Conservation (phyloP, 2,113 vertebrate species). For the Elgaria multicarinata region DNA sequence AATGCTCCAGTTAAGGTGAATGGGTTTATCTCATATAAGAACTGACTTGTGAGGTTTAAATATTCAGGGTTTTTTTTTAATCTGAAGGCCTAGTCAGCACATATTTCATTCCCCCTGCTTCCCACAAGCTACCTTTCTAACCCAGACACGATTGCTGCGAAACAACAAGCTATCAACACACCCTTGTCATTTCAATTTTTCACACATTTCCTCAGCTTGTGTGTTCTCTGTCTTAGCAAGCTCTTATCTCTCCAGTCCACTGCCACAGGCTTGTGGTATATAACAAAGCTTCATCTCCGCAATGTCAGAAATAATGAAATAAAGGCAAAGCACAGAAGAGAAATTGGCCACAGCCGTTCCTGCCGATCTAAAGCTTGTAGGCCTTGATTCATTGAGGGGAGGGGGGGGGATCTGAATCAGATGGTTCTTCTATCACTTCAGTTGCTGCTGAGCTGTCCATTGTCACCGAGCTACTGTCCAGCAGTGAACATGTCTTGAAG, state of each 20-base stretch:
- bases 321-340: constrained; percentile 52
- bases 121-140: constrained; percentile 44
- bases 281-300: constrained; percentile 62
- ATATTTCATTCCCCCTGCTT: constrained; percentile 56
- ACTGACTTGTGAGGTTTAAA: constrained; percentile 57
- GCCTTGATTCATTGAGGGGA: constrained; percentile 43
- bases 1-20: constrained; percentile 34
- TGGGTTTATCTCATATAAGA: constrained; percentile 31
- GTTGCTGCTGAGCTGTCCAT: constrained; percentile 33
- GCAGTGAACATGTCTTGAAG: constrained; percentile 13
- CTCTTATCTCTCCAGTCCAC: constrained; percentile 62
- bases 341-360: constrained; percentile 53
- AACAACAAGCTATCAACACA: constrained; percentile 60
- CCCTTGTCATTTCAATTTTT: constrained; percentile 68
- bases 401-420: constrained; percentile 29
- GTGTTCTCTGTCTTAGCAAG: constrained; percentile 54
- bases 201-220: constrained; percentile 63
- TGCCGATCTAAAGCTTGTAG: constrained; percentile 43
- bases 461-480: neutral
- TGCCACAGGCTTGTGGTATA: constrained; percentile 44
- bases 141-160: constrained; percentile 41
- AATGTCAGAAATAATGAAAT: constrained; percentile 70
- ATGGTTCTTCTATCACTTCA: constrained; percentile 35
- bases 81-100: constrained; percentile 38
- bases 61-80: constrained; percentile 47